These are phyloP conservation scores for Hoplostethus atlanticus DNA, from an alignment of 2,797 vertebrate species.

Conservation along the genomic window DNA sequence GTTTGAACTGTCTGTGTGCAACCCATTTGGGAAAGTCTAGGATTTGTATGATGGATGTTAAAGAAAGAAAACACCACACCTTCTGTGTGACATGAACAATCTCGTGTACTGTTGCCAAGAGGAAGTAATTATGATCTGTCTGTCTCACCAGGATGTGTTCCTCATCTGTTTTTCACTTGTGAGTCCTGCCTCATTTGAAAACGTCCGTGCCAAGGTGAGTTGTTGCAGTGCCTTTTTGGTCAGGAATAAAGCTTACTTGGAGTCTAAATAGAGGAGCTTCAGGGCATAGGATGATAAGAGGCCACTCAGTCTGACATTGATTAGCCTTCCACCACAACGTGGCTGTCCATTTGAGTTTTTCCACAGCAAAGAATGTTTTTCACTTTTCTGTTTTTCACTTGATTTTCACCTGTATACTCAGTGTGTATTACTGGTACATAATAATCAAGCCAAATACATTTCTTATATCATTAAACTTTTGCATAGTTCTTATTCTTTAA, in stretches of 20 bases:
- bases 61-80: constrained; percentile 23
- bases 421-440: neutral
- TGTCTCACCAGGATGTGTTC: constrained; percentile 91
- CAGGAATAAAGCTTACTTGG: neutral
- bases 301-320: neutral
- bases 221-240: neutral
- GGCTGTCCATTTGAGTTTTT: neutral
- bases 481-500: too few relatives aligned
- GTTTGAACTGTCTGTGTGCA: neutral
- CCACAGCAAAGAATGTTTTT: neutral
- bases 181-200: constrained; percentile 99
- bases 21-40: constrained; percentile 11
- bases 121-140: constrained; percentile 48
- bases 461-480: too few relatives aligned
- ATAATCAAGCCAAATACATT: too few relatives aligned
- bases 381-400: neutral
- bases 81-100: constrained; percentile 3
- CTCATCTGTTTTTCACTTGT: constrained; percentile 99
- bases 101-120: constrained; percentile 2
- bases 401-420: neutral
- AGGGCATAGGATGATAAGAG: neutral
- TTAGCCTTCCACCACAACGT: neutral
- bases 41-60: constrained; percentile 30
- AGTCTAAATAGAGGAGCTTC: neutral
- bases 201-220: constrained; percentile 95